Conservation (phyloP, 1,140 invertebrate genomes). For the Dendrolimus kikuchii region DNA sequence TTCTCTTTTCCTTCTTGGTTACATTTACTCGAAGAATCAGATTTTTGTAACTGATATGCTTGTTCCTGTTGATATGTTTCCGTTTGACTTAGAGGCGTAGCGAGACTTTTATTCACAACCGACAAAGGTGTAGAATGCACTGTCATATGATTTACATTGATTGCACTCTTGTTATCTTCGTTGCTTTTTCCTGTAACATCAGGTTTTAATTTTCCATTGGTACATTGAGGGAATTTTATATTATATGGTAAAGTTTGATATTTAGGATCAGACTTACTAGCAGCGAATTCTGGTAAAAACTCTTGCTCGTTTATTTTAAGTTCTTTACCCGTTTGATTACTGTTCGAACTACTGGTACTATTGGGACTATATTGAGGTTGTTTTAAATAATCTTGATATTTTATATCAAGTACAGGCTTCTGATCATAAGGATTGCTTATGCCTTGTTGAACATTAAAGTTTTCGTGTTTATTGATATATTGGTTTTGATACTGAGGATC, state of each 20-base stretch:
- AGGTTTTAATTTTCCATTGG: slow-evolving; percentile 53
- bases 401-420: slow-evolving; percentile 61
- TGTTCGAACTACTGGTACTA: slow-evolving; percentile 60
- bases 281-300: slow-evolving; percentile 68
- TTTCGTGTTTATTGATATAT: slow-evolving; percentile 59
- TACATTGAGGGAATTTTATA: slow-evolving; percentile 82
- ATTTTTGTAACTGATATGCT: slow-evolving; percentile 70
- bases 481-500: slow-evolving; percentile 56
- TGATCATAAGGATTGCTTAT: slow-evolving; percentile 63
- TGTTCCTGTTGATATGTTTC: slow-evolving; percentile 68
- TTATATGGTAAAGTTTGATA: slow-evolving; percentile 95
- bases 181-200: slow-evolving; percentile 50
- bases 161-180: slow-evolving; percentile 47
- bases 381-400: slow-evolving; percentile 60
- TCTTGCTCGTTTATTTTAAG: slow-evolving; percentile 69
- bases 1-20: slow-evolving; percentile 71
- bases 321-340: slow-evolving; percentile 61
- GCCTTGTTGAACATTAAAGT: slow-evolving; percentile 60
- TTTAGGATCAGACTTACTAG: slow-evolving; percentile 92
- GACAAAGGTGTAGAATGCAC: slow-evolving; percentile 79
- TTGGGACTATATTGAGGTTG: slow-evolving; percentile 64
- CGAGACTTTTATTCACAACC: slow-evolving; percentile 78
- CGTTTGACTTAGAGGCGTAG: slow-evolving; percentile 73
- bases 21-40: slow-evolving; percentile 65
- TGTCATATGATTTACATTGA: slow-evolving; percentile 73